Base-by-base conservation (phyloP, 2,888 invertebrate genomes). In the Drosophila mettleri region DNA sequence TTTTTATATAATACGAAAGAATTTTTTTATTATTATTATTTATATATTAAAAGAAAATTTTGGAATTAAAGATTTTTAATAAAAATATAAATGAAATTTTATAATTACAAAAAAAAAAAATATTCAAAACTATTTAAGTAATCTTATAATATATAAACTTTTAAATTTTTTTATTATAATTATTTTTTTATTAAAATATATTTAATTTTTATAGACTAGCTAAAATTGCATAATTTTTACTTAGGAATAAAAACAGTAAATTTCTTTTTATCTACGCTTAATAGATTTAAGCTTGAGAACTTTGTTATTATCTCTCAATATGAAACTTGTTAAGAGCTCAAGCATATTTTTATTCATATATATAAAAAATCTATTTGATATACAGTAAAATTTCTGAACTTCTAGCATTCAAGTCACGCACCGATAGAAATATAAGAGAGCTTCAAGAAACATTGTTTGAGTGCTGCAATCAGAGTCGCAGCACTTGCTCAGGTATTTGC, bases 381-480 rank as follows among this genome's bases (percentile, higher is more conserved):
- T 31, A n/a, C 10, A 24, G 18, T 14, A 24, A 24, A 5, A 14
- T 51, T 33, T 46, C 31, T 27, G 24, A 16, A 20, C 20, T 39
- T 33, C 10, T 66, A 24, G 24, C n/a, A 46, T 22, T 66, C 55
- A 14, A 5, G 41, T 65, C 43, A 45, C 14, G 31, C 34, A 20
- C n/a, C 34, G 20, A 10, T 24, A 34, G 22, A 45, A 29, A 45
- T 45, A 45, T 29, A 45, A 49, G 39, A 24, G 27, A 67, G 14
- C 43, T 36, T 16, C 10, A n/a, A 27, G 46, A 22, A 55, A 34
- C 24, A 45, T 12, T 48, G 31, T 48, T 14, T 20, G 22, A 31
- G 20, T 29, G n/a, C 54, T 41, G 4, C 31, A 41, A 54, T 54
- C 53, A 41, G 12, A 41, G 53, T 12, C 41, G 12, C 1, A 27